phyloP scores from a whole-genome alignment of 1,140 invertebrate genomes.

The Habropoda laboriosa region DNA sequence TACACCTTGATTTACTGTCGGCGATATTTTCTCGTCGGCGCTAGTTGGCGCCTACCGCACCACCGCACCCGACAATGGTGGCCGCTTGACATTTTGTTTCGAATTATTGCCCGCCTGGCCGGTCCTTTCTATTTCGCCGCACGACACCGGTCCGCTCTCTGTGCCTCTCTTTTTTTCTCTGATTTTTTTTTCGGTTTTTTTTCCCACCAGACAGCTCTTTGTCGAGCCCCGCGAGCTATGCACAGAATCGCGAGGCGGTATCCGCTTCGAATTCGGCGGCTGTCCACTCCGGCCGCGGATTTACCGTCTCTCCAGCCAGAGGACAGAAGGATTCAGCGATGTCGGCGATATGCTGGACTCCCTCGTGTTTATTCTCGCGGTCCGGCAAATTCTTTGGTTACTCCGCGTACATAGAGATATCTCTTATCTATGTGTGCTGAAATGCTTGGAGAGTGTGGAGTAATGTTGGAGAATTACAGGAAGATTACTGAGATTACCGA shows the following conservation, averaged over 20 bases:
- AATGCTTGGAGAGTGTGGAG: too few species aligned
- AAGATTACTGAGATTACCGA: too few species aligned
- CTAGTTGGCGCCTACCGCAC: constrained; percentile 76
- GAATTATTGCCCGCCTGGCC: constrained; percentile 77
- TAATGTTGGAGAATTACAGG: too few species aligned
- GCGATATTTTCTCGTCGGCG: constrained; percentile 78
- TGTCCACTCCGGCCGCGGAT: constrained; percentile 49
- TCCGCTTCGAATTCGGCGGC: constrained; percentile 56
- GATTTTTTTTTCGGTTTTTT: too few species aligned
- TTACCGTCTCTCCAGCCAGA: constrained; percentile 42
- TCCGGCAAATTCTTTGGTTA: too few species aligned
- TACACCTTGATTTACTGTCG: constrained; percentile 79
- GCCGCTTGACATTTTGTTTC: constrained; percentile 78
- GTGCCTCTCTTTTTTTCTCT: constrained; percentile 45
- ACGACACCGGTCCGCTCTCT: constrained; percentile 45
- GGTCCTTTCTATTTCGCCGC: constrained; percentile 72
- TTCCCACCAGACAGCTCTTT: constrained; percentile 53
- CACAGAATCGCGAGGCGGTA: constrained; percentile 10
- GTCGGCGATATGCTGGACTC: constrained; percentile 22
- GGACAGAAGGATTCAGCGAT: constrained; percentile 37
- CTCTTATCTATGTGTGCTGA: too few species aligned
- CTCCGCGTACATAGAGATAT: too few species aligned
- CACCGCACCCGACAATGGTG: constrained; percentile 77
- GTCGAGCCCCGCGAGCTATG: constrained; percentile 42
- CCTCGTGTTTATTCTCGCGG: background rate